phyloP scores from a whole-genome alignment of 2,888 invertebrate genomes.

The Leptopilina syphax region DNA sequence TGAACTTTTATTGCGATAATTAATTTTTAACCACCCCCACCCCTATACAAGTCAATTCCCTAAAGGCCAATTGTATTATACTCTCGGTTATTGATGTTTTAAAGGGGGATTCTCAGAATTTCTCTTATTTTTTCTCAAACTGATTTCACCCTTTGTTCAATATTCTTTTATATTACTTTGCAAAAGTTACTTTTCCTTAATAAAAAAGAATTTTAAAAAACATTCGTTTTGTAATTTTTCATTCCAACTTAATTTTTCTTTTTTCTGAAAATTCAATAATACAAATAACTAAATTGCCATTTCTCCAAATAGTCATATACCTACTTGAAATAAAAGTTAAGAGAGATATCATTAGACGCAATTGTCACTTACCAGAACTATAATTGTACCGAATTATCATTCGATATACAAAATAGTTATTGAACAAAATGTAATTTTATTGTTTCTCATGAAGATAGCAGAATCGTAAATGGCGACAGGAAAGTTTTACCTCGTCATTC shows the following conservation, averaged over 20 bases:
- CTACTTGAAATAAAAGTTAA: too few relatives aligned
- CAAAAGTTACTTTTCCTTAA: background rate
- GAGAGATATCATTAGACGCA: background rate
- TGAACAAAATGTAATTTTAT: conserved; percentile 35
- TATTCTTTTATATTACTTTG: background rate
- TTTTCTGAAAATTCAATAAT: too few relatives aligned
- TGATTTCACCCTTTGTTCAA: background rate
- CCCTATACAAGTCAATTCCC: conserved; percentile 40
- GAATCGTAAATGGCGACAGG: conserved; percentile 27
- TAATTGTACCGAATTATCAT: background rate
- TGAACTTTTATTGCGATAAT: conserved; percentile 65
- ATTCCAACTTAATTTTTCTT: too few relatives aligned
- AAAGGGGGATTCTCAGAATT: conserved; percentile 50
- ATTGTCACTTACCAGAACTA: too few relatives aligned
- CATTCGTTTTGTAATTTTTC: too few relatives aligned
- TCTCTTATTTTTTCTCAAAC: conserved; percentile 41
- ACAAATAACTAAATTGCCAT: too few relatives aligned
- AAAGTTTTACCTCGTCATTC: conserved; percentile 35
- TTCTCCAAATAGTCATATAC: too few relatives aligned
- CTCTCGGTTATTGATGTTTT: conserved; percentile 60
- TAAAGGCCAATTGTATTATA: conserved; percentile 62
- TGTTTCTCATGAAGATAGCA: conserved; percentile 30
- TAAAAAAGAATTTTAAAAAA: background rate
- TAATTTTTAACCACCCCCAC: conserved; percentile 60
- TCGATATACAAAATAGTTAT: background rate